Conservation (phyloP, 2,797 vertebrate genomes). For the Tauraco hartlaubi region DNA sequence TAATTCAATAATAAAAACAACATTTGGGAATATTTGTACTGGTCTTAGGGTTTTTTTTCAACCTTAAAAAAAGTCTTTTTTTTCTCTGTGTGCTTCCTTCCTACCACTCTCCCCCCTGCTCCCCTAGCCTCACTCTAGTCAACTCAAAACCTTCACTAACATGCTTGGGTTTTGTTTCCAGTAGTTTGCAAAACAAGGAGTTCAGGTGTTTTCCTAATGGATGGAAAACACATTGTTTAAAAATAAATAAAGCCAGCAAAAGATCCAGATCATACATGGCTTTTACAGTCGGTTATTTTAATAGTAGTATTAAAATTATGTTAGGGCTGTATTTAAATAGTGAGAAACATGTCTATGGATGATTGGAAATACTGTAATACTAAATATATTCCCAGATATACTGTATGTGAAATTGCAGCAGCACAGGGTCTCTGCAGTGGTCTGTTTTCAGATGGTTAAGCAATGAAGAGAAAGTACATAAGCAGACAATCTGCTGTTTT, state of each 20-base stretch:
- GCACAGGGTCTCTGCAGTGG: not conserved
- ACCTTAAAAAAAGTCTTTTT: not conserved
- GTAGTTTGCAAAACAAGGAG: not conserved
- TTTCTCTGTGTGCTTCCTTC: not conserved
- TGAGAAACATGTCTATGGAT: not conserved
- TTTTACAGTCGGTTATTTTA: constrained; percentile 5
- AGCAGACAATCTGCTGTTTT: not conserved
- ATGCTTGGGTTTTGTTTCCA: not conserved
- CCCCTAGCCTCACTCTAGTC: not conserved
- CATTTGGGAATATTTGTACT: not conserved
- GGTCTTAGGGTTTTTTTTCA: not conserved
- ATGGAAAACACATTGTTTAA: not conserved
- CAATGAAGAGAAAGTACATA: not conserved
- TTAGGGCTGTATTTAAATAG: not conserved
- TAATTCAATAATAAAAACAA: constrained; percentile 30
- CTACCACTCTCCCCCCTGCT: not conserved
- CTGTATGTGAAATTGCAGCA: not conserved
- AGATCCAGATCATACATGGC: not conserved
- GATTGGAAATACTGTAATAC: not conserved
- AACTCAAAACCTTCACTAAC: not conserved
- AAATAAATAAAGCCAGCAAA: not conserved
- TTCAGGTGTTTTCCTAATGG: not conserved
- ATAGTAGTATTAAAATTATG: not conserved
- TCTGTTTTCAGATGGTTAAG: not conserved
- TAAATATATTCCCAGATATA: not conserved